Base-by-base conservation (phyloP, 1,140 invertebrate genomes). In the Oreohelix idahoensis region DNA sequence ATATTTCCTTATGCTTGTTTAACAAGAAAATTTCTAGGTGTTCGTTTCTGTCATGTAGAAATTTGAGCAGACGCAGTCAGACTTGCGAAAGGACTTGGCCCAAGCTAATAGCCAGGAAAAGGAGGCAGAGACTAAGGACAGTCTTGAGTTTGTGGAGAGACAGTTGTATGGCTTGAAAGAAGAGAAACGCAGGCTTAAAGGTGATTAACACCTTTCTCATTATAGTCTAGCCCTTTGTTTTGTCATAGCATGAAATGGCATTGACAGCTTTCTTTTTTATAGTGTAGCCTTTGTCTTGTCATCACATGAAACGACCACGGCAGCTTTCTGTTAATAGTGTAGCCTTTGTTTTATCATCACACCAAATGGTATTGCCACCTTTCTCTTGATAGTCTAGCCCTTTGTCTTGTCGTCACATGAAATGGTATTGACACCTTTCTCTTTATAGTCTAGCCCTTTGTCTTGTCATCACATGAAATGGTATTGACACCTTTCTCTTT, bases 11-110 rank as follows among this genome's bases (percentile, higher is more conserved):
- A n/a, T n/a, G n/a, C n/a, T n/a, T n/a, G n/a, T n/a, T n/a, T n/a
- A n/a, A n/a, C n/a, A n/a, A n/a, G n/a, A n/a, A n/a, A 1, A 36
- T 79, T 58, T 20, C 15, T 79, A n/a, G n/a, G 29, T 32, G 63
- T 29, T 66, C 20, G 5, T 69, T 39, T 81, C 36, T 73, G n/a
- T 81, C 42, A 45, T 29, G 15, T 71, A 81, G 79, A 81, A 81
- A 49, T 81, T 69, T 73, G 79, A 81, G 45, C 36, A 81, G 79
- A 81, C 69, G 8, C 15, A 38, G 42, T n/a, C n/a, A 38, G 79
- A 73, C 29, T 32, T 81, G 26, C 79, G 71, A 35, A 35, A 35
- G 39, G 63, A 36, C 66, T 42, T 75, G 53, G 26, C 5, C n/a
- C 69, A 42, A 1, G 39, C 66, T 51, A 45, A 58, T 23, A 78